Conservation (phyloP, 2,888 invertebrate genomes). For the Prionchulus punctatus region DNA sequence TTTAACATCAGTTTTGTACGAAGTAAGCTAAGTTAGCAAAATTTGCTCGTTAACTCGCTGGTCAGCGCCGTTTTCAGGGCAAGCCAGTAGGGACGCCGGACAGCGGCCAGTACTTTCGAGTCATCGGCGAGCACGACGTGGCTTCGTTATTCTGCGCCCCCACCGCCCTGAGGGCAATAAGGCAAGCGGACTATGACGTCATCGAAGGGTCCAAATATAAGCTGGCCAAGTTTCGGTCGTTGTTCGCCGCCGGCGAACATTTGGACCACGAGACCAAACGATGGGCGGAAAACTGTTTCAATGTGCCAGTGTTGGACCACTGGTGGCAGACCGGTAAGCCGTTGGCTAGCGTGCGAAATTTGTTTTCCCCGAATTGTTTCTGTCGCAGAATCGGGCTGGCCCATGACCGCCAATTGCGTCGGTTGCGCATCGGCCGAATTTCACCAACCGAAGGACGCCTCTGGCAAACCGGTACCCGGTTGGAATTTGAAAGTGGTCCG, state of each 20-base stretch:
- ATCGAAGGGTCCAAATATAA: background rate
- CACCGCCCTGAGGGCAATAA: slow-evolving; percentile 67
- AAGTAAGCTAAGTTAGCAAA: slow-evolving; percentile 17
- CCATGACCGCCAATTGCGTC: slow-evolving; percentile 65
- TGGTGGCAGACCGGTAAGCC: slow-evolving; percentile 73
- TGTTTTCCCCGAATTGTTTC: background rate
- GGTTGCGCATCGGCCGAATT: slow-evolving; percentile 52
- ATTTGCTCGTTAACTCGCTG: background rate
- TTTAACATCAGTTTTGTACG: slow-evolving; percentile 43
- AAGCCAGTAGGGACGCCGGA: slow-evolving; percentile 88
- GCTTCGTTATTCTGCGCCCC: slow-evolving; percentile 74
- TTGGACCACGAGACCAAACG: slow-evolving; percentile 73
- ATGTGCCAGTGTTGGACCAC: slow-evolving; percentile 63
- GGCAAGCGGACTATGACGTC: slow-evolving; percentile 56
- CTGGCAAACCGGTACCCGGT: slow-evolving; percentile 73
- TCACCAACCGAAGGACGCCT: slow-evolving; percentile 53
- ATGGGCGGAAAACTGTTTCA: slow-evolving; percentile 55
- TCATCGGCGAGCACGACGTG: slow-evolving; percentile 69
- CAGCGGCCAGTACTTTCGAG: slow-evolving; percentile 71
- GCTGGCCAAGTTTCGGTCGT: slow-evolving; percentile 26
- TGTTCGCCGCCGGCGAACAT: slow-evolving; percentile 79
- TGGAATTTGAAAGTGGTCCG: slow-evolving; percentile 51
- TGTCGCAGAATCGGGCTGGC: slow-evolving; percentile 60
- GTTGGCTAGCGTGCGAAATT: background rate
- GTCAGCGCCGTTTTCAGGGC: slow-evolving; percentile 53